These are phyloP conservation scores for Leptinotarsa rubiginosa DNA, from an alignment of 2,888 invertebrate genomes.

Conservation along the genomic window DNA sequence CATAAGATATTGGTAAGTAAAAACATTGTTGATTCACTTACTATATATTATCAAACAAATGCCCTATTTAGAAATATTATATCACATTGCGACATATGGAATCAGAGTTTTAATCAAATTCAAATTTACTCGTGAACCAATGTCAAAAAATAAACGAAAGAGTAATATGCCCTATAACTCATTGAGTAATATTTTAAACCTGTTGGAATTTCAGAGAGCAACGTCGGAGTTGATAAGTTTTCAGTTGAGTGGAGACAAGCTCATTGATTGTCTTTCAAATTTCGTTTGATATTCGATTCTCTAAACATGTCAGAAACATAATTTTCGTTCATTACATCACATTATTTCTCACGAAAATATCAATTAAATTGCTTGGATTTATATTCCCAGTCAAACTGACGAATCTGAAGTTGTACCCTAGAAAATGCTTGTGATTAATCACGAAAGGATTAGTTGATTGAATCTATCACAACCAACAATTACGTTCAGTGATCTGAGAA, in stretches of 20 bases:
- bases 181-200: neutral
- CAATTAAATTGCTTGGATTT: neutral
- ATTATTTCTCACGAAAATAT: neutral
- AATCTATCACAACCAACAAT: constrained; percentile 5
- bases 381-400: neutral
- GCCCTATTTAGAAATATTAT: too few species aligned
- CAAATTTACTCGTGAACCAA: too few species aligned
- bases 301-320: neutral
- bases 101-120: too few species aligned
- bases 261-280: neutral
- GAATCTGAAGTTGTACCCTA: neutral
- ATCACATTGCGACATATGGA: too few species aligned
- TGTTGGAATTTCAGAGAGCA: neutral
- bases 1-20: too few species aligned
- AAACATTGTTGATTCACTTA: too few species aligned
- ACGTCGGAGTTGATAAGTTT: neutral
- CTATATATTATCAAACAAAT: too few species aligned
- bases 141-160: too few species aligned
- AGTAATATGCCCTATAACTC: neutral
- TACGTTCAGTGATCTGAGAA: neutral
- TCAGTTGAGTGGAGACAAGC: neutral
- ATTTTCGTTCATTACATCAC: neutral
- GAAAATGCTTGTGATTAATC: neutral
- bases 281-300: constrained; percentile 1
- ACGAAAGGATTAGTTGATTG: constrained; percentile 5